A percentile compares a stretch with the other conserved stretches of the same genome.
These are phyloP conservation scores for Hassar affinis DNA, from an alignment of 2,113 vertebrate genomes.

Conservation along the genomic window DNA sequence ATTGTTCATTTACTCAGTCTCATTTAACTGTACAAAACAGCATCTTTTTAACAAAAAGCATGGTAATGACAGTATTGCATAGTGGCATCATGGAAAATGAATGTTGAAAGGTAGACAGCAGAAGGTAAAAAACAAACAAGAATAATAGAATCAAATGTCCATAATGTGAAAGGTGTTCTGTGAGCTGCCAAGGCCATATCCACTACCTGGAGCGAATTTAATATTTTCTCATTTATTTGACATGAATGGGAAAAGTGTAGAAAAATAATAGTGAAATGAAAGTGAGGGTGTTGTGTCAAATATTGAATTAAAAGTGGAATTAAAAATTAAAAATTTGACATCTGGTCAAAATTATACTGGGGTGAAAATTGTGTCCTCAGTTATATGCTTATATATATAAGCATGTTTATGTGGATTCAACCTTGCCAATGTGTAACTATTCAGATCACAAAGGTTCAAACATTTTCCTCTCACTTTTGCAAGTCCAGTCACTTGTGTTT, in stretches of 20 bases:
- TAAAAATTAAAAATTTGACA: no score
- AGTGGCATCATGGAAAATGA: constrained; percentile 11
- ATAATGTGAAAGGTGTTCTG: not conserved
- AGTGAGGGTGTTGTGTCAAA: not conserved
- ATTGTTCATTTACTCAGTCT: not conserved
- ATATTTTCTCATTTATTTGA: not conserved
- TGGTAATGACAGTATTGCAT: not conserved
- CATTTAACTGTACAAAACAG: not conserved
- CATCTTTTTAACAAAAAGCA: not conserved
- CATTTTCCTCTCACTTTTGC: no score
- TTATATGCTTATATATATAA: no score
- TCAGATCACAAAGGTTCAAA: not conserved
- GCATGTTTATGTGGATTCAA: not conserved
- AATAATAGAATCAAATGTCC: constrained; percentile 39
- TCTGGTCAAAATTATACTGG: not conserved
- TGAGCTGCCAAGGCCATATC: not conserved
- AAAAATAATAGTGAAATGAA: not conserved
- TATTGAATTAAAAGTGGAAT: not conserved
- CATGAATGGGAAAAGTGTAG: not conserved
- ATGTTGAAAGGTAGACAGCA: constrained; percentile 45
- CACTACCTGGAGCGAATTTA: not conserved
- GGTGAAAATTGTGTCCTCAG: not conserved
- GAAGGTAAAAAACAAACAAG: constrained; percentile 33
- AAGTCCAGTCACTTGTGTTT: not conserved
- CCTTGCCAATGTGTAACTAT: not conserved